Conservation (phyloP, 2,888 invertebrate species). For the Arrhopalites spinosus region DNA sequence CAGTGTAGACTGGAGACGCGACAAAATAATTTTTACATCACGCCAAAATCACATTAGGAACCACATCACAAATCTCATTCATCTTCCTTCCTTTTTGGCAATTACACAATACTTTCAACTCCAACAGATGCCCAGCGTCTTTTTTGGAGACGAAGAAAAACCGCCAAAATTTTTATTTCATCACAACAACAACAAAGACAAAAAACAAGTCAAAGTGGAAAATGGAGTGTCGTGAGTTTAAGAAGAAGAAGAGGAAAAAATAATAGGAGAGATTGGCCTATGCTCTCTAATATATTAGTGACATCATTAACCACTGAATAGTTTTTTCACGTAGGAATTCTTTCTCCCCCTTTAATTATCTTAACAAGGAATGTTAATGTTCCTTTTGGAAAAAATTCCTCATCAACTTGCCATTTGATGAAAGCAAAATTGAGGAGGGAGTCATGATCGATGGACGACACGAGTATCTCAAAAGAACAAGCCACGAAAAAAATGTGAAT, state of each 20-base stretch:
- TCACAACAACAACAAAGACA: neutral
- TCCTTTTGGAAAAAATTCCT: neutral
- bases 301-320: slow-evolving; percentile 25
- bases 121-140: neutral
- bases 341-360: slow-evolving; percentile 25
- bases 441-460: slow-evolving; percentile 20
- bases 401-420: neutral
- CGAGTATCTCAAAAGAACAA: slow-evolving; percentile 13
- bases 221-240: too few species aligned
- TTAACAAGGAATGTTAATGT: slow-evolving; percentile 26
- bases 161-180: slow-evolving; percentile 20
- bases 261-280: neutral
- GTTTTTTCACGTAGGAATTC: slow-evolving; percentile 14
- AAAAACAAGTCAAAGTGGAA: neutral
- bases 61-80: slow-evolving; percentile 36
- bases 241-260: neutral
- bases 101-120: neutral
- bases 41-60: slow-evolving; percentile 45
- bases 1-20: too few species aligned
- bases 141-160: neutral
- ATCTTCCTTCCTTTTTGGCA: slow-evolving; percentile 10
- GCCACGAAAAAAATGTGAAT: slow-evolving; percentile 22
- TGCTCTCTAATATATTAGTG: neutral
- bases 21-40: slow-evolving; percentile 40
- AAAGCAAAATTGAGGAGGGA: too few species aligned